These are phyloP conservation scores for Chrysopa pallens DNA, from an alignment of 1,140 invertebrate species.

Conservation along the genomic window DNA sequence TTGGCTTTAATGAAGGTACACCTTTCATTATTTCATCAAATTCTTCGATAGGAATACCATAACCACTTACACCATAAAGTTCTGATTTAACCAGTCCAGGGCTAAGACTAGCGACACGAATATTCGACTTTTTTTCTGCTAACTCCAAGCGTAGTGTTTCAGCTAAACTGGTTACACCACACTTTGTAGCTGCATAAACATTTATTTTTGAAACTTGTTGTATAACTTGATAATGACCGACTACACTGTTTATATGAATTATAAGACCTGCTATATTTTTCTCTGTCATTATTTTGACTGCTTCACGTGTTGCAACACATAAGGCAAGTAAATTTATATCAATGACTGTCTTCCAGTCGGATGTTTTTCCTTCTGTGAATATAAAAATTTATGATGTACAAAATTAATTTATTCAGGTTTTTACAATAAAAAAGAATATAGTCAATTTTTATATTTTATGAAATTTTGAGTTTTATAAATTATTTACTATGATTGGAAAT, in stretches of 20 bases:
- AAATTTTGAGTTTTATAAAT: background rate
- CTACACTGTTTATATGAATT: conserved; percentile 46
- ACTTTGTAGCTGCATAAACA: conserved; percentile 49
- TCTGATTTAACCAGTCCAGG: too few relatives aligned
- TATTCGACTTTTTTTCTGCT: conserved; percentile 28
- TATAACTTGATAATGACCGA: conserved; percentile 21
- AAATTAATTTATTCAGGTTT: too few relatives aligned
- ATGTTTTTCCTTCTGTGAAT: background rate
- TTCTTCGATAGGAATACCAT: too few relatives aligned
- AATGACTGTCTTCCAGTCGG: conserved; percentile 27
- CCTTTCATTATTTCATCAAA: too few relatives aligned
- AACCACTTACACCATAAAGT: too few relatives aligned
- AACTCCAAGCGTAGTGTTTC: conserved; percentile 46
- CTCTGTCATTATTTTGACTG: conserved; percentile 39
- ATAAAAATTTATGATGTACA: too few relatives aligned
- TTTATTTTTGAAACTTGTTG: conserved; percentile 12
- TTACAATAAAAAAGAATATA: too few relatives aligned
- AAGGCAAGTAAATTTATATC: conserved; percentile 51
- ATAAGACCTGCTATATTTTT: conserved; percentile 42
- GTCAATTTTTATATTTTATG: background rate
- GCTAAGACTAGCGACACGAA: conserved; percentile 35
- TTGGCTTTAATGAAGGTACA: too few relatives aligned
- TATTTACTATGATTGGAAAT: too few relatives aligned
- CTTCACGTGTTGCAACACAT: conserved; percentile 41
- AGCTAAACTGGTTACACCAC: conserved; percentile 44